Base-by-base conservation (phyloP, 1,140 invertebrate species). In the Lordiphosa stackelbergi region DNA sequence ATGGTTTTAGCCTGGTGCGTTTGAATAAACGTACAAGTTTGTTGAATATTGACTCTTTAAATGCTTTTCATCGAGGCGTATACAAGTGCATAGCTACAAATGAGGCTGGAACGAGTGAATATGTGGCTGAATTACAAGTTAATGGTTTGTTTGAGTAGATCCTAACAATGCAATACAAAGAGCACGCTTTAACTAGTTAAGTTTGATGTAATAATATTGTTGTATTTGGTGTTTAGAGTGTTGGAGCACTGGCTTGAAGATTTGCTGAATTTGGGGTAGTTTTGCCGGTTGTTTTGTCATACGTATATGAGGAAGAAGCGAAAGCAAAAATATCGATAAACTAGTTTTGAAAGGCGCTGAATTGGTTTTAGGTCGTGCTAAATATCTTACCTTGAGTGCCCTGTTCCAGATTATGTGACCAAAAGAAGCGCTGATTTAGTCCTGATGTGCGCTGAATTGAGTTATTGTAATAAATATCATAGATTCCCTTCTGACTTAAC, bases 11-110 rank as follows among this genome's bases (percentile, higher is more conserved):
- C 22, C 9, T 86, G 8, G 5, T 83, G 12, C 71, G 77, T 2
- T 31, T 84, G 10, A 85, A 86, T 47, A 68, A 69, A 24, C 61
- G 85, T 24, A 79, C 84, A 7, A 88, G 87, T 70, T 57, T 49
- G 7, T 64, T 88, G 42, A 84, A 86, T 58, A 87, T 88, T 42
- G 87, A 88, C 41, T 84, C 85, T 3, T 85, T 91, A n/a, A 69
- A 74, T 34, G 89, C 87, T 0, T 70, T 73, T 28, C 89, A 91
- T 75, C 87, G 87, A 19, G 90, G 91, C 31, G 87, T 89, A 54
- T 91, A 90, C 64, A 90, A 88, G 12, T 92, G 90, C 69, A 85
- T 88, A 34, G 91, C 90, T 5, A 86, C 85, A 41, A 92, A 92
- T 84, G 71, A 77, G 37, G 91, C 91, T 13, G 91, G 91, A 7